Evolutionary conservation across 1,140 invertebrate genomes (phyloP).

Genomic region (Semibalanus balanoides): DNA sequence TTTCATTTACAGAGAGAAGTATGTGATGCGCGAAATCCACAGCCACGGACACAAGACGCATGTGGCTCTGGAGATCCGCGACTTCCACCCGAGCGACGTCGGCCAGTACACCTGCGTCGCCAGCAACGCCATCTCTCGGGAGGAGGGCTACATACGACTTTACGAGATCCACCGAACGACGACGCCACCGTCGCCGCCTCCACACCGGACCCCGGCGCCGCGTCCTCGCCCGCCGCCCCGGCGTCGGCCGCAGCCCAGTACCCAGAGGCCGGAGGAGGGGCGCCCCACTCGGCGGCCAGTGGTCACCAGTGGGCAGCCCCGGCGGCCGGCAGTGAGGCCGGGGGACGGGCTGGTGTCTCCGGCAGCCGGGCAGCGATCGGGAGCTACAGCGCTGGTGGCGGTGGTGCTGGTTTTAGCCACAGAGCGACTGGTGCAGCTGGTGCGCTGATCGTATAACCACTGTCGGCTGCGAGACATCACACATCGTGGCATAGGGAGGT

Average conservation of each 20-base stretch:
- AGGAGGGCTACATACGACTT: constrained; percentile 13
- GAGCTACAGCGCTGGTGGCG: no score
- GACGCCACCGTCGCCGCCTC: not conserved
- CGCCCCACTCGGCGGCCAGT: not conserved
- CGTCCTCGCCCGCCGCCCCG: no score
- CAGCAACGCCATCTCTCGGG: constrained; percentile 15
- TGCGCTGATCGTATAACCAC: not conserved
- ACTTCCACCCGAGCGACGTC: constrained; percentile 13
- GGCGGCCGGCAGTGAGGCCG: no score
- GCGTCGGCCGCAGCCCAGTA: not conserved
- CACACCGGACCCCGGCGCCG: not conserved
- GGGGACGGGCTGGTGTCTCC: no score
- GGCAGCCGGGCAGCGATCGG: no score
- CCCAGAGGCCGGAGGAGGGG: not conserved
- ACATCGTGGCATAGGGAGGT: no score
- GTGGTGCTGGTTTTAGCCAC: not conserved
- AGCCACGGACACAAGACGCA: constrained; percentile 14
- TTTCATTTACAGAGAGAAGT: constrained; percentile 10
- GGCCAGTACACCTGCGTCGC: constrained; percentile 16
- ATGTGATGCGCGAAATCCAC: constrained; percentile 11
- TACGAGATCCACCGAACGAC: constrained; percentile 12
- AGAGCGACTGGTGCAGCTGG: no score
- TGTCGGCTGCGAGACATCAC: no score
- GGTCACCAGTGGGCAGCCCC: not conserved
- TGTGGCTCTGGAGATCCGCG: constrained; percentile 14